Base-by-base conservation (phyloP, 2,113 vertebrate species). In the Oostethus manadensis region DNA sequence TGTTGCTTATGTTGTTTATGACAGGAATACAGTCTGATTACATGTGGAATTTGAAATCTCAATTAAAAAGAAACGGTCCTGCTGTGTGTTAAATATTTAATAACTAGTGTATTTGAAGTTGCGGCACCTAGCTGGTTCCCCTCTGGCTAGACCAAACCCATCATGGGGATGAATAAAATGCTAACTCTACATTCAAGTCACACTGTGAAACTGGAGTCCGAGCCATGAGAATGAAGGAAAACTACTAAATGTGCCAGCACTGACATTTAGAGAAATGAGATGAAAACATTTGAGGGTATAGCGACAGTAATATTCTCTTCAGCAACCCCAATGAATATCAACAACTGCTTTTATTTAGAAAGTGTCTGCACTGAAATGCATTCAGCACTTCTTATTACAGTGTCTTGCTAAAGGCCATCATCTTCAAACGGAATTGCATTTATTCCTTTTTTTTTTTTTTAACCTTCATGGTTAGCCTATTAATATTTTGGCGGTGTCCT, bases 211-310 rank as follows among this genome's bases (percentile, higher is more conserved):
- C 64, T 67, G 22, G 70, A 74, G 68, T 78, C 71, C 21, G 56
- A 62, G 81, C 56, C 65, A 80, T 85, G 66, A 77, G 74, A 79
- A 71, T 71, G 66, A 55, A 33, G 64, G 43, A 58, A 66, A 77
- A 82, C 82, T 67, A 79, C 81, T 84, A 79, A 77, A 81, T 78
- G 71, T 45, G 42, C 70, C 46, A 46, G 18, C 4, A 51, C 45
- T 70, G 66, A 79, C 79, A 86, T 86, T 79, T 87, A 84, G 88
- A 85, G 78, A 89, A 87, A 87, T 78, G 22, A 82, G 86, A 87
- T 79, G 83, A 89, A 84, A 68, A 68, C 74, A 86, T 77, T 38
- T 38, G 64, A 71, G 73, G 63, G 73, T 71, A 76, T 81, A 21
- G 80, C 29, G 5, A 33, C 29, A 33, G 87, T 71, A 83, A 68